Base-by-base conservation (phyloP, 2,113 vertebrate genomes). In the Aptenodytes patagonicus region DNA sequence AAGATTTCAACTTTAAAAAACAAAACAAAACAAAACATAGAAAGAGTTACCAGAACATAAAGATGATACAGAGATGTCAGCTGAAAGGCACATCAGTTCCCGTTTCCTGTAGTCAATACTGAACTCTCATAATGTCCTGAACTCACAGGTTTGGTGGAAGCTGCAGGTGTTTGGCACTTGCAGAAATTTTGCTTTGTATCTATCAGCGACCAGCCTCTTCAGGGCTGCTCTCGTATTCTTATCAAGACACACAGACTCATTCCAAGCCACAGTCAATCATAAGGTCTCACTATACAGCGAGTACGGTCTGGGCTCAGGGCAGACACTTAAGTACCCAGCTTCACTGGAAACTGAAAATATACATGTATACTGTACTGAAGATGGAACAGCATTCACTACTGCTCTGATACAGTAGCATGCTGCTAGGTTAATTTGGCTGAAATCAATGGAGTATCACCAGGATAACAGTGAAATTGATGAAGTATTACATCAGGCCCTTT, bases 1-100 rank as follows among this genome's bases (percentile, higher is more conserved):
- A 98, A 80, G 99, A 99, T 90, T 99, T 99, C 72, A 99, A 87
- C 99, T 99, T 79, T 0, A 91, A 29, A 68, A 36, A 92, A 95
- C 92, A 18, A 40, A n/a, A 17, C 10, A n/a, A 16, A 17, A 32
- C 10, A n/a, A 18, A n/a, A 18, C 13, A 34, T 11, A 32, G 17
- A 38, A 83, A 22, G 31, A 57, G 51, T 93, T 89, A 85, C 2
- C 40, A 47, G 19, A 76, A 57, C 40, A 46, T 36, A 25, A 54
- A 69, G 29, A 26, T 22, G n/a, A 70, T 60, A 29, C 36, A 90
- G 57, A 86, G 57, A 36, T 71, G 26, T 65, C 91, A 90, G 69
- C 44, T 72, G 40, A 79, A 94, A 75, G n/a, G 24, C 44, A 54
- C 57, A 76, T 60, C 55, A 36, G 21, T 31, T 79, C 44, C 21